Evolutionary conservation across 2,113 vertebrate genomes (phyloP).

Genomic region (Galeopterus variegatus): DNA sequence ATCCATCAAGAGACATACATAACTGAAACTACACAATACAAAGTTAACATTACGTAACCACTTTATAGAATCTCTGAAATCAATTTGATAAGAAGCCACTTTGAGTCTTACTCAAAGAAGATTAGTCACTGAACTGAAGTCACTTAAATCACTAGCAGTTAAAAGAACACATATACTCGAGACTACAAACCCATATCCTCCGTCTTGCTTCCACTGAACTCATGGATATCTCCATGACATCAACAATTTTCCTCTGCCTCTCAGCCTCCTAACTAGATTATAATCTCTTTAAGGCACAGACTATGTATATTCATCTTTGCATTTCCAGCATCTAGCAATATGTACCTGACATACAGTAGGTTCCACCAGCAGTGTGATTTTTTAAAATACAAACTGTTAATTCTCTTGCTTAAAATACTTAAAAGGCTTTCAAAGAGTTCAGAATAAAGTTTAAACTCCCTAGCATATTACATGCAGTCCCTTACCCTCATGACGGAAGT

Average conservation of each 20-base stretch:
- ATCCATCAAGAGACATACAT: slow-evolving; percentile 26
- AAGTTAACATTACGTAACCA: slow-evolving; percentile 21
- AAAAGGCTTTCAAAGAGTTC: not conserved
- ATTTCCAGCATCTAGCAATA: slow-evolving; percentile 30
- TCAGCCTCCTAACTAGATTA: not conserved
- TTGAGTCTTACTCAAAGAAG: slow-evolving; percentile 13
- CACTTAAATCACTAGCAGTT: slow-evolving; percentile 24
- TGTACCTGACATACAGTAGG: not conserved
- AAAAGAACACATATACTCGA: slow-evolving; percentile 31
- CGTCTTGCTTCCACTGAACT: slow-evolving; percentile 48
- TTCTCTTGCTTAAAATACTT: slow-evolving; percentile 37
- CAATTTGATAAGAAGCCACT: slow-evolving; percentile 54
- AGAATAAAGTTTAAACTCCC: slow-evolving; percentile 42
- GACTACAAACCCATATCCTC: slow-evolving; percentile 42
- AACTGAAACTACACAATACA: not conserved
- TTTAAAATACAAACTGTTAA: slow-evolving; percentile 13
- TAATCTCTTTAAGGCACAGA: not conserved
- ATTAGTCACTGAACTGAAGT: slow-evolving; percentile 52
- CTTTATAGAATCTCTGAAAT: slow-evolving; percentile 40
- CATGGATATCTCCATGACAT: not conserved
- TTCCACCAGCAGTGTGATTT: not conserved
- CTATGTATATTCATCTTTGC: not conserved
- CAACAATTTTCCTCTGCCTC: not conserved
- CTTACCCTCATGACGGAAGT: slow-evolving; percentile 1
- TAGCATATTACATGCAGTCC: not conserved